These are phyloP conservation scores for Tauraco erythrolophus DNA, from an alignment of 2,113 vertebrate genomes.

Conservation along the genomic window DNA sequence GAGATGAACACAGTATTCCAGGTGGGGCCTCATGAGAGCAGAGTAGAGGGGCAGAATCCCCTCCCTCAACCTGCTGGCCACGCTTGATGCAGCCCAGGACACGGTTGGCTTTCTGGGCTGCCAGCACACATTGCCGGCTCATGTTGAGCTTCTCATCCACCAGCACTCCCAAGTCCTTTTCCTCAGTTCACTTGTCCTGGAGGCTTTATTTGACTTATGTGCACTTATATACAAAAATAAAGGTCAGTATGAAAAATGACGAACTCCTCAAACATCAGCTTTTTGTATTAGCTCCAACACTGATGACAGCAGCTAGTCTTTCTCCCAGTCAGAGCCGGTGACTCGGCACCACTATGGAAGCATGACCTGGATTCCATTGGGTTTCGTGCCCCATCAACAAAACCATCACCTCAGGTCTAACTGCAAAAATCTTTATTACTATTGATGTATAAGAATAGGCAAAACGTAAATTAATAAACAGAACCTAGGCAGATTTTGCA, in stretches of 20 bases:
- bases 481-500: background rate
- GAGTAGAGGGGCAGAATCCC: too few relatives aligned
- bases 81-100: too few relatives aligned
- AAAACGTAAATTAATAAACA: background rate
- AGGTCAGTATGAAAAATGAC: background rate
- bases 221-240: background rate
- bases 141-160: too few relatives aligned
- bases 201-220: background rate
- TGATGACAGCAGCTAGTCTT: background rate
- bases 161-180: too few relatives aligned
- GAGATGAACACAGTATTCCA: too few relatives aligned
- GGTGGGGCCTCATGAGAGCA: too few relatives aligned
- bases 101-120: too few relatives aligned
- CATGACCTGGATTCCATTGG: background rate
- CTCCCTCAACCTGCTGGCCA: too few relatives aligned
- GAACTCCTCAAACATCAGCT: background rate
- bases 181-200: background rate
- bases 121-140: too few relatives aligned
- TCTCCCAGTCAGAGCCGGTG: background rate
- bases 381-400: background rate
- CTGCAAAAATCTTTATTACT: background rate
- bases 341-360: rapidly evolving
- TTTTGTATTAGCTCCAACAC: background rate
- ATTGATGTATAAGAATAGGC: background rate
- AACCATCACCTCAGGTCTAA: background rate